Evolutionary conservation across 2,888 invertebrate species (phyloP), one percentile per base, ranked within the genome.

Genomic region (Spialia ferax): DNA sequence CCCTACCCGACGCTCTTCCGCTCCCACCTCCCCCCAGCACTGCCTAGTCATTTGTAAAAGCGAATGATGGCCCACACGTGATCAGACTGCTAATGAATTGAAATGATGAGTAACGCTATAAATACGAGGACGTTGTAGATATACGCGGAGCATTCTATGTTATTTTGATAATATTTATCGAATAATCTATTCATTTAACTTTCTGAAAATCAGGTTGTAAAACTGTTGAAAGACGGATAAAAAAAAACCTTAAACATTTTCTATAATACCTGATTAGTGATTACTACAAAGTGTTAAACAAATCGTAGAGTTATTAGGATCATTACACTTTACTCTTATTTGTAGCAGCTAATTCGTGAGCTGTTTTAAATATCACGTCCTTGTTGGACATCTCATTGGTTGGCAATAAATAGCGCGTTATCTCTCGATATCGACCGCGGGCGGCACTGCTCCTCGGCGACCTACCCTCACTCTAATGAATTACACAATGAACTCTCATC

Each of bases 401-500:
- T 77, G 84, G 86, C 77, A 84, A 91, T 93, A 93, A 93, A 93
- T 93, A 87, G 76, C 65, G 76, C 79, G 88, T 90, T 93, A 93
- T 93, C 93, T 89, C 81, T 87, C 85, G 91, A 91, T 93, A 93
- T 93, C 92, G 89, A 87, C 81, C 87, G 86, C 82, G 84, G 81
- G 82, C 87, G 82, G 82, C 87, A 81, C 85, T 84, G 82, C 83
- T 81, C 79, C 80, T 82, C 84, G 79, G 83, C 88, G 87, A 87
- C 89, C 89, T 87, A 87, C 86, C 89, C 87, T 86, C 85, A 79
- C 90, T 86, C 87, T 93, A 93, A 93, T 93, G 93, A 93, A 93
- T 93, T 91, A 93, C 91, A 93, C 93, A 93, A 93, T 92, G 92
- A 93, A 91, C 86, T 90, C 93, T 93, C 93, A 93, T 93, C 93